phyloP scores from a whole-genome alignment of 2,113 vertebrate genomes.

The Oncorhynchus kisutch region DNA sequence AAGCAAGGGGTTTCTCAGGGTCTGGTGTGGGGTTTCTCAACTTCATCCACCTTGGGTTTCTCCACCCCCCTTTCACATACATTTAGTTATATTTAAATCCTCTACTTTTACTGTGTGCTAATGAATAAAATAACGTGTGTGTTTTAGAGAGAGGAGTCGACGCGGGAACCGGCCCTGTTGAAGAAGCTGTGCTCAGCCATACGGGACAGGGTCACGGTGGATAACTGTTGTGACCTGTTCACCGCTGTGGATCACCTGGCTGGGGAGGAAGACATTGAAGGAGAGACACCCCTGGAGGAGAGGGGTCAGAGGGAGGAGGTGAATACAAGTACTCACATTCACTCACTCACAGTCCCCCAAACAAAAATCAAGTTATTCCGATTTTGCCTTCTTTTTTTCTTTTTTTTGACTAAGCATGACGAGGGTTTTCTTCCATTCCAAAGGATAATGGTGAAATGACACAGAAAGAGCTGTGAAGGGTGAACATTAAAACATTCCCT shows the following conservation, averaged over 20 bases:
- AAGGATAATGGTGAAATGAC: no score
- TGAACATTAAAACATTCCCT: conserved; percentile 17
- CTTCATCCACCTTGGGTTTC: conserved; percentile 57
- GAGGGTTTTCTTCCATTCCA: no score
- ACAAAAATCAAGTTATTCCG: no score
- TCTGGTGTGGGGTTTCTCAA: no score
- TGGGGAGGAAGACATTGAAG: conserved; percentile 42
- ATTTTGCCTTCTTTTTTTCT: no score
- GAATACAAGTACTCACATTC: conserved; percentile 20
- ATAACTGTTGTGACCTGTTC: conserved; percentile 87
- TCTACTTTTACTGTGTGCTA: no score
- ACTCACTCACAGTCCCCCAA: no score
- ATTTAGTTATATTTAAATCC: background rate
- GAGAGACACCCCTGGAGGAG: conserved; percentile 23
- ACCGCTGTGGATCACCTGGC: conserved; percentile 77
- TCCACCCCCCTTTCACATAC: conserved; percentile 80
- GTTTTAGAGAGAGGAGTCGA: conserved; percentile 87
- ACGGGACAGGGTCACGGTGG: conserved; percentile 81
- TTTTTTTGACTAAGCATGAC: no score
- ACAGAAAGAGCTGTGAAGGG: background rate
- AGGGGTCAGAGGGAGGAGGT: conserved; percentile 40
- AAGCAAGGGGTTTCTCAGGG: no score
- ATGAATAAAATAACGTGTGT: background rate
- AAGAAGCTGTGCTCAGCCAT: conserved; percentile 85
- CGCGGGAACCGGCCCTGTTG: conserved; percentile 82